Base-by-base conservation (phyloP, 37 sponge, comb jelly and placozoan species). In the Beroe forskalii region DNA sequence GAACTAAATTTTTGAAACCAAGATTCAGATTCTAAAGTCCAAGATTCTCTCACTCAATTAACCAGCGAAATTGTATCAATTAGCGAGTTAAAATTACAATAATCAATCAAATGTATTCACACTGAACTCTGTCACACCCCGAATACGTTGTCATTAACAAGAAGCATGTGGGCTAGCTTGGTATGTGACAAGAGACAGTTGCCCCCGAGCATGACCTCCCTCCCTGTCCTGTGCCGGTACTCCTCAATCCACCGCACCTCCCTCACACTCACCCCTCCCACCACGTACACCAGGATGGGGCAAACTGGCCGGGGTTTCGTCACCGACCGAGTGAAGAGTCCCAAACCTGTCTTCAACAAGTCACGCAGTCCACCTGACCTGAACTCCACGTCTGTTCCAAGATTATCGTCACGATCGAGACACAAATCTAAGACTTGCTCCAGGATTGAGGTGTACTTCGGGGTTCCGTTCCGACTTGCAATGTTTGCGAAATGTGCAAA, bases 221-320 rank as follows among this genome's bases (percentile, higher is more conserved):
- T 80, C 25, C 86, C 86, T 0, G 86, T 80, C 55, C 55, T 80
- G n/a, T n/a, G 28, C 55, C 48, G 28, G 86, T 80, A 80, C 86
- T 80, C 86, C 86, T 80, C 86, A 43, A 80, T 30, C 86, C 55
- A 41, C 48, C 86, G 1, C 25, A 41, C 27, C 55, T 80, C 86
- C 44, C 48, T 42, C 86, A 80, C 44, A 80, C 55, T 80, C 8
- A 80, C 86, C 86, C 86, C 86, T 8, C 86, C 86, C 44, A 80
- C 86, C 86, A 80, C 55, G 30, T 80, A 80, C 55, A 80, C 86
- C 86, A 80, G 35, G 38, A 80, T 17, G 30, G 40, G 30, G 8
- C 86, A 35, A n/a, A 4, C 55, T 4, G 86, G 86, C 44, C 86
- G 86, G 3, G 86, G 86, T 43, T 80, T 80, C 2, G 48, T 27